Conservation (phyloP, 2,113 vertebrate genomes). For the Ursus arctos region DNA sequence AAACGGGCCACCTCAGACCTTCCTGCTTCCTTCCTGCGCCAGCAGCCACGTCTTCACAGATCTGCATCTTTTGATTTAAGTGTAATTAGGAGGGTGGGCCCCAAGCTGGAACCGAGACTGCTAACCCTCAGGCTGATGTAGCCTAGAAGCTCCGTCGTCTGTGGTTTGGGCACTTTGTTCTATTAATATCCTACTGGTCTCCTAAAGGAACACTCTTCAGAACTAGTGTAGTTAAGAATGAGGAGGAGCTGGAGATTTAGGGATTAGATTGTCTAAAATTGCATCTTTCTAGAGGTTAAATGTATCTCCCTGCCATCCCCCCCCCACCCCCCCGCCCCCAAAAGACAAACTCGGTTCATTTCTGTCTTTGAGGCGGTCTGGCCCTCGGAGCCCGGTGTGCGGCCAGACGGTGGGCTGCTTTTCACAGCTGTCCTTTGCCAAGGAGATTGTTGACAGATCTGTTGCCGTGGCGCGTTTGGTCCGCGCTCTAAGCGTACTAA, state of each 20-base stretch:
- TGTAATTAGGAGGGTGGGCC: neutral
- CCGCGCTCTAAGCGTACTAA: neutral
- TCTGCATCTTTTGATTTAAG: neutral
- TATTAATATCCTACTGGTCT: neutral
- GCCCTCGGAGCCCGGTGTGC: neutral
- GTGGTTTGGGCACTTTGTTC: neutral
- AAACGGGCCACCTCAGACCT: neutral
- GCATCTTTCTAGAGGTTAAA: neutral
- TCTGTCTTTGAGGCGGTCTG: neutral
- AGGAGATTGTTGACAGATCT: neutral
- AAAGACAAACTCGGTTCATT: neutral
- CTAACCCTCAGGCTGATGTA: neutral
- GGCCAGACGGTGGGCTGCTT: neutral
- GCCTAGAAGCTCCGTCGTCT: neutral
- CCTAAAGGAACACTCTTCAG: neutral
- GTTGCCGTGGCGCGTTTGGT: neutral
- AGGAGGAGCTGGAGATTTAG: neutral
- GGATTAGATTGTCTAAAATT: constrained; percentile 10
- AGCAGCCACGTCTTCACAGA: accelerated
- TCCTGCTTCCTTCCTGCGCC: neutral
- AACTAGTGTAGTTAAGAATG: neutral
- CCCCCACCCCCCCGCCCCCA: accelerated
- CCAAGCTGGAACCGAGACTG: neutral
- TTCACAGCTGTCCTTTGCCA: neutral
- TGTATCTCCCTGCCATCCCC: neutral